Evolutionary conservation across 1,140 invertebrate species (phyloP), one percentile per base, ranked within the genome.

Genomic region (Lepidurus couesii): DNA sequence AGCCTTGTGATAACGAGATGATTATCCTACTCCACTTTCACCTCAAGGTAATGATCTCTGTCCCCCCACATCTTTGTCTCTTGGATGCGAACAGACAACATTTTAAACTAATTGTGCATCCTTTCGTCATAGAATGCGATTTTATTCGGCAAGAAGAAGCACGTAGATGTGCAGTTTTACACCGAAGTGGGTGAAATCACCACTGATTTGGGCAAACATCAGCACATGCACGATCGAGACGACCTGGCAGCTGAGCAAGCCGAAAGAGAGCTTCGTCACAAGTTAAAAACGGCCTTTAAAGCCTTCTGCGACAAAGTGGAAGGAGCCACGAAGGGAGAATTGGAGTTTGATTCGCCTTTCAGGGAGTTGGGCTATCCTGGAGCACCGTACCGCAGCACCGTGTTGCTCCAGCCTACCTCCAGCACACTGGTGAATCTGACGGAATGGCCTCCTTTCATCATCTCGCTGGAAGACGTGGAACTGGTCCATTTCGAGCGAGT

Each of bases 171-270:
- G 5, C 97, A 99, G 84, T 99, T 99, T 87, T 99, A 98, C 85
- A 99, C 98, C 0, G 98, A 99, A 87, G 98, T 99, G 76, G 98
- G 98, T 83, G 98, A 99, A 87, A 98, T 99, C 73, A 99, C 97
- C 0, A 99, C 98, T 1, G 98, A 99, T 90, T 87, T 99, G 79
- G 98, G 97, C 65, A 99, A 99, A 86, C 97, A 99, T 86, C 97
- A 99, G 84, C 96, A 99, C 84, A 98, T 99, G 97, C 97, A 99
- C 83, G 98, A 99, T 86, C 88, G 97, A 74, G 98, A 99, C 86
- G 98, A 99, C 89, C 88, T 99, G 74, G 96, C 97, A 7, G 96
- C 97, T 21, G 98, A 99, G 87, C 97, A 99, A 86, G 95, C 96
- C 73, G 98, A 99, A 87, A 87, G 98, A 80, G 98, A 99, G 84